Base-by-base conservation (phyloP, 2,888 invertebrate genomes). In the Notodonta ziczac region DNA sequence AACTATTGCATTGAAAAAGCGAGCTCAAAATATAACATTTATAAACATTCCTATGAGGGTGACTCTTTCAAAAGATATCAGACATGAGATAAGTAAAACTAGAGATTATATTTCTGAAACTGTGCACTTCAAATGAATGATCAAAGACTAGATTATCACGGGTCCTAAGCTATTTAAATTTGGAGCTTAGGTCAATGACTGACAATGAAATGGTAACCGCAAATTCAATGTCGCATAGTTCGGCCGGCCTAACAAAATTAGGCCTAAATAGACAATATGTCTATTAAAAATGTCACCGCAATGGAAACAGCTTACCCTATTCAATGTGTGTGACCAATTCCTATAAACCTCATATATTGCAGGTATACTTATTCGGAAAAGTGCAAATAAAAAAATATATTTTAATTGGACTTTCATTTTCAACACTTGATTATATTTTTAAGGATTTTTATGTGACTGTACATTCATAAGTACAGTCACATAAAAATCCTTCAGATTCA, bases 321-420 rank as follows among this genome's bases (percentile, higher is more conserved):
- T 56, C 73, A 46, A 57, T 24, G 24, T 24, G 70, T 72, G 70
- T 74, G 67, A 63, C 62, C 67, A 63, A 80, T 81, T 83, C 81
- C 80, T 86, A 83, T 78, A 71, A 83, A 85, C 83, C 80, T 84
- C 78, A 77, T 78, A 62, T 78, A 66, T 70, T 1, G 24, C 1
- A 24, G 60, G 67, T 69, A 76, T 77, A 78, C 74, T 74, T 69
- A 69, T 78, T 70, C 60, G 46, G 59, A 66, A 74, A 80, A 72
- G 72, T 78, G 76, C 71, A 78, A 74, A 81, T 78, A 81, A 78
- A 82, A 78, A 74, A 77, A 77, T 83, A 80, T 83, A 84, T 84
- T 83, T 84, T 81, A 82, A 50, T 40, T 48, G 64, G 4, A 50
- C 57, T 82, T 80, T 80, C 46, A 71, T 76, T 77, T 42, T 42